phyloP scores from a whole-genome alignment of 2,113 vertebrate genomes.

The Nesogale talazaci region DNA sequence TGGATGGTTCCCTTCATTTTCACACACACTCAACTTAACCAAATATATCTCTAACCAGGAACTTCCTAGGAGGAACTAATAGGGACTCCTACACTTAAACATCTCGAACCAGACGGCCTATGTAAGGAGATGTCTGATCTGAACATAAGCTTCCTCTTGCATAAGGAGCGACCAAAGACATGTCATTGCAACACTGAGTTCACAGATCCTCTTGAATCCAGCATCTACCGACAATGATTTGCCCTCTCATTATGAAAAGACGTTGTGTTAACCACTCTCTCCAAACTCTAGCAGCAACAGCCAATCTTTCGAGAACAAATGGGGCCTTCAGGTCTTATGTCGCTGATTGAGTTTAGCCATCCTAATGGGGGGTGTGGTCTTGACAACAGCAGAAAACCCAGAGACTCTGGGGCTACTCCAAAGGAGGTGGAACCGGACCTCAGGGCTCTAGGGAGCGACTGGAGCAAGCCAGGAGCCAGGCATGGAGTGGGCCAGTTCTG shows the following conservation, averaged over 20 bases:
- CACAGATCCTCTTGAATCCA: neutral
- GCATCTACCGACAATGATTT: neutral
- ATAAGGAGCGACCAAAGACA: neutral
- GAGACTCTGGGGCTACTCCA: slow-evolving; percentile 22
- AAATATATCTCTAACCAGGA: neutral
- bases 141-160: neutral
- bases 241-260: neutral
- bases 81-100: neutral
- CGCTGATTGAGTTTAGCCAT: neutral
- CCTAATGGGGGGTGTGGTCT: slow-evolving; percentile 34
- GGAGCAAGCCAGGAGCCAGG: slow-evolving; percentile 62
- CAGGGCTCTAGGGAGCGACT: slow-evolving; percentile 70
- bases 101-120: neutral
- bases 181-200: neutral
- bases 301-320: slow-evolving; percentile 28
- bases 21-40: neutral
- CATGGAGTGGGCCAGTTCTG: slow-evolving; percentile 53
- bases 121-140: neutral
- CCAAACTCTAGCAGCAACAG: neutral
- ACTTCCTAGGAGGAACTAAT: neutral
- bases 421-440: neutral
- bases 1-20: neutral
- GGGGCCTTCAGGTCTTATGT: neutral
- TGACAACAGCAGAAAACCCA: slow-evolving; percentile 49
- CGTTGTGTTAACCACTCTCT: neutral